Base-by-base conservation (phyloP, 2,888 invertebrate species). In the Nezara viridula region DNA sequence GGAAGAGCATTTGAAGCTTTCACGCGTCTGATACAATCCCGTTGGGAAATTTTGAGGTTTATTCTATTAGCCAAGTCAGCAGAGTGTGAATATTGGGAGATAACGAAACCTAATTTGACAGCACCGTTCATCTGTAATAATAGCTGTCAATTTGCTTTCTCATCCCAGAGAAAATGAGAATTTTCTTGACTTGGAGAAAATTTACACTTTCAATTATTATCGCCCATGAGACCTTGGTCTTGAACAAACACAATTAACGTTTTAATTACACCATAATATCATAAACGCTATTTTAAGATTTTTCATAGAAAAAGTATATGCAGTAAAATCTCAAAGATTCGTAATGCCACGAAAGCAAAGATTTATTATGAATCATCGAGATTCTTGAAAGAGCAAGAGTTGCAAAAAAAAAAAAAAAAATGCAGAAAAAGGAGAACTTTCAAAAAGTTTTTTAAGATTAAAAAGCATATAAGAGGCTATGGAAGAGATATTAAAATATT, bases 81-180 rank as follows among this genome's bases (percentile, higher is more conserved):
- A 81, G 81, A n/a, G n/a, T 81, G 81, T 81, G 44, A 81, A 81
- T 81, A 81, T 81, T 44, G 81, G n/a, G 81, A 81, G 81, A 81
- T 47, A 81, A 81, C 44, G 32, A 47, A 40, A 81, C 44, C 81
- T 40, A 81, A 40, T 81, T 47, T 47, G 81, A 81, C 81, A 81
- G 81, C 44, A 44, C 81, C 81, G 81, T 81, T 44, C 44, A 81
- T 81, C 81, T 81, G 81, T 81, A 47, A 81, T 81, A 81, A 81
- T 81, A 47, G 81, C 81, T 44, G 81, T 81, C 81, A 81, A 81
- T 81, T 81, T n/a, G 4, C 24, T 47, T 47, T 81, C 44, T 44
- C 81, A 44, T n/a, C 81, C n/a, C 81, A 10, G 44, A 44, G 81
- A 14, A 81, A 81, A 81, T 81, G 40, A 47, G 44, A n/a, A 81